A percentile compares a stretch with the other conserved stretches of the same genome.
Evolutionary conservation across 2,797 vertebrate genomes (phyloP).

Genomic region (Falco rusticolus): DNA sequence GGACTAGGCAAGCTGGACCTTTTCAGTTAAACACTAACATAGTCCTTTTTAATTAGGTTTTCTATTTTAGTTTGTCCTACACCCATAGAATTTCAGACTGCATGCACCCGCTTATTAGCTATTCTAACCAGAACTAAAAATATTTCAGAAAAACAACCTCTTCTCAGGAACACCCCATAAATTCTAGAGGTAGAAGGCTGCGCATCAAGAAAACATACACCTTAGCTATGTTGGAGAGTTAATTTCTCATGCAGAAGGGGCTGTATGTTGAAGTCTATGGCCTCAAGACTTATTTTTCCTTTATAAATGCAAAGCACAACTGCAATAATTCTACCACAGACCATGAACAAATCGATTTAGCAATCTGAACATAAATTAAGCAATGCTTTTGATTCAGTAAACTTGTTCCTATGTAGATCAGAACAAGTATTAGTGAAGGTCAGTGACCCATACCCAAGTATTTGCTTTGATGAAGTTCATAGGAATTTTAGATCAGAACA

Average conservation of each 20-base stretch:
- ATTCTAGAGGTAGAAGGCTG: not conserved
- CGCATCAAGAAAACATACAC: not conserved
- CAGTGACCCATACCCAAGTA: not conserved
- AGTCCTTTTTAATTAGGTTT: not conserved
- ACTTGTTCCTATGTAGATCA: constrained; percentile 43
- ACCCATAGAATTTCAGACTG: not conserved
- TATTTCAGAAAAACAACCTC: not conserved
- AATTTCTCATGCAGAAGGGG: not conserved
- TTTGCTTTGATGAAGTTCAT: constrained; percentile 37
- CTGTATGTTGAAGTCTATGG: not conserved
- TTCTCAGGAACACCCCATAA: not conserved
- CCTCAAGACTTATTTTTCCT: constrained; percentile 4
- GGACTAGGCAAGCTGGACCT: not conserved
- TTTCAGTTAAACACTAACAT: not conserved
- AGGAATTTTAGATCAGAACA: constrained; percentile 36
- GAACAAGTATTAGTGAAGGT: constrained; percentile 40
- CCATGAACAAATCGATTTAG: constrained; percentile 64
- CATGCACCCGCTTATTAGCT: not conserved
- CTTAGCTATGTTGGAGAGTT: not conserved
- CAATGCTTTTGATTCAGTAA: constrained; percentile 57
- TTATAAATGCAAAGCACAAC: constrained; percentile 43
- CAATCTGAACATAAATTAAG: constrained; percentile 59
- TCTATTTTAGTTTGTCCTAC: not conserved
- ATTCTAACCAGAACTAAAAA: not conserved
- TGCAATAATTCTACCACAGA: constrained; percentile 38